Percentiles rank a stretch among this genome's conserved stretches.
phyloP scores from a whole-genome alignment of 1,140 invertebrate genomes.

The Drosophila kanapiae region DNA sequence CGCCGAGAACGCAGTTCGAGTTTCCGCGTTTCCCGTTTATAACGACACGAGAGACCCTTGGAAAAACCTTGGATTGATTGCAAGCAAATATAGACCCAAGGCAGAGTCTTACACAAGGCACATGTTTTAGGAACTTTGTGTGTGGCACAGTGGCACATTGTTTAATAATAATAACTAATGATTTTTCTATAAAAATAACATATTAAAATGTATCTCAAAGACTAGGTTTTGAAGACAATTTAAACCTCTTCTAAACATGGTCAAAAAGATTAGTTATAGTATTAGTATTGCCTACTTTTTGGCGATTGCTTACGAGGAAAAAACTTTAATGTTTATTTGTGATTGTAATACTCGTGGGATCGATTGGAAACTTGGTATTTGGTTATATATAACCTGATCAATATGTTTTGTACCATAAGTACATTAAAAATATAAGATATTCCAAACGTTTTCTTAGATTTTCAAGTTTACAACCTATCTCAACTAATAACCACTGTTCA shows the following conservation, averaged over 20 bases:
- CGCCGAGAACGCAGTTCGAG: slow-evolving; percentile 26
- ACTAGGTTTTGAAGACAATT: not conserved
- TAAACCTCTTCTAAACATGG: not conserved
- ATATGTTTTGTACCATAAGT: not conserved
- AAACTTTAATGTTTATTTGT: not conserved
- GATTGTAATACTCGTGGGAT: not conserved
- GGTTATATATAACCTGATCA: not conserved
- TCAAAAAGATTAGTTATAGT: not conserved
- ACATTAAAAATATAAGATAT: not conserved
- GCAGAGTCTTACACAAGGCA: slow-evolving; percentile 61
- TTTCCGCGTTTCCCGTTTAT: slow-evolving; percentile 24
- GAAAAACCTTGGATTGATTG: slow-evolving; percentile 65
- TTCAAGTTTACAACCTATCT: not conserved
- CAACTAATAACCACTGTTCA: slow-evolving; percentile 11
- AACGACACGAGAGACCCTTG: slow-evolving; percentile 36
- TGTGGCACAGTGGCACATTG: slow-evolving; percentile 18
- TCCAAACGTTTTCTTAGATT: not conserved
- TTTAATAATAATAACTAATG: not conserved
- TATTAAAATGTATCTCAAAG: not conserved
- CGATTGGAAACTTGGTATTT: not conserved
- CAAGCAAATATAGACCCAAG: slow-evolving; percentile 60
- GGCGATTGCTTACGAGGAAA: not conserved
- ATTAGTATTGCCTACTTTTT: not conserved
- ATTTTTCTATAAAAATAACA: not conserved
- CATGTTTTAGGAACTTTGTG: slow-evolving; percentile 3